These are phyloP conservation scores for Orchesella cincta DNA, from an alignment of 1,140 invertebrate species.

Conservation along the genomic window DNA sequence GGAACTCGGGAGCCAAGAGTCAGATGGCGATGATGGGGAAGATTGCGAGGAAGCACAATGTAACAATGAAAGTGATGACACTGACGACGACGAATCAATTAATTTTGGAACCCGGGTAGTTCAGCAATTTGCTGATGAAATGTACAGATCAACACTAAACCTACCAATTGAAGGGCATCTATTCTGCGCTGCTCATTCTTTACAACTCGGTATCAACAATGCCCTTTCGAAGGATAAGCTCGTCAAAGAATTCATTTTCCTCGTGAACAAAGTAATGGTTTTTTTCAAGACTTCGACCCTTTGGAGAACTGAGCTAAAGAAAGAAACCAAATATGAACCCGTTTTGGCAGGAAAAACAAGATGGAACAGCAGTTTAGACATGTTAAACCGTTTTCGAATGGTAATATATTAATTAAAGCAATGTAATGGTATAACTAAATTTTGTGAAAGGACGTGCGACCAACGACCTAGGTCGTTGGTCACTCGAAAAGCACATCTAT, in stretches of 20 bases:
- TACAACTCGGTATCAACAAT: not conserved
- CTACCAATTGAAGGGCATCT: not conserved
- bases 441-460: too few species aligned
- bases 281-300: conserved; percentile 26
- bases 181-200: not conserved
- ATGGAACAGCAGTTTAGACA: conserved; percentile 25
- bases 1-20: not conserved
- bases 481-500: too few species aligned
- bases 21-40: not conserved
- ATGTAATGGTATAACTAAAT: too few species aligned
- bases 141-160: not conserved
- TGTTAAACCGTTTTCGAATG: too few species aligned
- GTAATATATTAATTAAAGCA: too few species aligned
- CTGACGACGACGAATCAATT: conserved; percentile 1
- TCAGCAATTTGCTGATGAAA: not conserved
- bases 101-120: not conserved
- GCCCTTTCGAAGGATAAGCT: not conserved
- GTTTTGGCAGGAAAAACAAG: not conserved
- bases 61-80: not conserved
- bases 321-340: not conserved
- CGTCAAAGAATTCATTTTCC: not conserved
- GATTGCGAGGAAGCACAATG: not conserved
- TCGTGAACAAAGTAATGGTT: conserved; percentile 10
- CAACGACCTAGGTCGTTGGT: too few species aligned
- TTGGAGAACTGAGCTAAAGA: conserved; percentile 27